Conservation (phyloP, 2,888 invertebrate genomes). For the Bimastos eiseni region DNA sequence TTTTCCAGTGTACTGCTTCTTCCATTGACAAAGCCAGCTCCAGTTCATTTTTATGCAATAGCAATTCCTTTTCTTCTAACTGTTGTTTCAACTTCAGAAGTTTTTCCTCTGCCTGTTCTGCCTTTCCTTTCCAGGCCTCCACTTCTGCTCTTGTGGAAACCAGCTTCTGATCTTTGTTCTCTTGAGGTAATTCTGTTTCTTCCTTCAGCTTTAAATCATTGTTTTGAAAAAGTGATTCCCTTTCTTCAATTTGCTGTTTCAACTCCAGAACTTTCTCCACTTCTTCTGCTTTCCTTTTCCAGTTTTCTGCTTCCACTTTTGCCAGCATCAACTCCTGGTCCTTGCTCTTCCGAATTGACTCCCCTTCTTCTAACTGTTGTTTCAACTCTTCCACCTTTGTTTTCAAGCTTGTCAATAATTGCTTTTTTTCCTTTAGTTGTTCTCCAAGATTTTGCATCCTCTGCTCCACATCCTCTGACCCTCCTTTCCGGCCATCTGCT, state of each 20-base stretch:
- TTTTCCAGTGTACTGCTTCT: constrained; percentile 16
- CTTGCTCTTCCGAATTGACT: neutral
- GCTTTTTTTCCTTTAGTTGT: neutral
- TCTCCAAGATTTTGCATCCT: neutral
- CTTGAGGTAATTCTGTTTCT: neutral
- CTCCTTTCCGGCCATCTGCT: neutral
- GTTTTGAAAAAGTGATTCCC: neutral
- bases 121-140: neutral
- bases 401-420: constrained; percentile 1
- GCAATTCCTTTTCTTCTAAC: neutral
- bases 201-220: neutral
- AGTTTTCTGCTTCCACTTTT: neutral
- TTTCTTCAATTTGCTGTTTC: neutral
- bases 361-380: neutral
- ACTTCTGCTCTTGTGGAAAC: neutral
- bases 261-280: neutral
- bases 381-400: neutral
- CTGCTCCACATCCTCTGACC: neutral
- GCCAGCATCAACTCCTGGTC: neutral
- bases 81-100: neutral
- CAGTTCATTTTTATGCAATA: neutral
- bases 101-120: neutral
- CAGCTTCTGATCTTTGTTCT: neutral
- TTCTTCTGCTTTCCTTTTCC: neutral
- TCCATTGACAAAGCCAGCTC: constrained; percentile 5